Evolutionary conservation across 2,797 vertebrate genomes (phyloP), one percentile per base, ranked within the genome.

Genomic region (Cossypha dichroa): DNA sequence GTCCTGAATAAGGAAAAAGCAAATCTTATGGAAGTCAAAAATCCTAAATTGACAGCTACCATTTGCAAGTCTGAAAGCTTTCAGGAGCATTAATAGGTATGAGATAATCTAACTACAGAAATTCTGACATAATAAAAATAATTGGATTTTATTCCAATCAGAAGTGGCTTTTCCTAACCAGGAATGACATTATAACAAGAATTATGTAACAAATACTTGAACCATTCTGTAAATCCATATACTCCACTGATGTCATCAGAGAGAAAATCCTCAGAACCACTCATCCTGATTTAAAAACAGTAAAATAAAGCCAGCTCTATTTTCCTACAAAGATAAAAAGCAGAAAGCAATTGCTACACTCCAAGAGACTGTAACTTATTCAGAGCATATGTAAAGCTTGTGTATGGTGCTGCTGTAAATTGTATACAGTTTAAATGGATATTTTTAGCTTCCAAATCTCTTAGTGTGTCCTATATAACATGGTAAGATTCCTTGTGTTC

Each of bases 211-310:
- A 79, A 60, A 70, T 94, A 78, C 75, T 81, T 80, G 45, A 88
- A 76, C 38, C 9, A 3, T 94, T 94, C 68, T 87, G 63, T 88
- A 85, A 95, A 89, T 78, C 69, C 63, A 59, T 85, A 56, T 45
- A 83, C 8, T 88, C 41, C 5, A 45, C 51, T 94, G 86, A 90
- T 85, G 91, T 88, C 66, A 74, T 83, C 84, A 70, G 59, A 56
- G 16, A 80, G 48, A 90, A 96, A 93, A 92, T 94, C 90, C 85
- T 79, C 48, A 83, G 62, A 93, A 73, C 15, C 31, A 55, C 34
- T 96, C 66, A 93, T 87, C 58, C 75, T 56, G 33, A 80, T 93
- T 89, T 95, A 64, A 89, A 96, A 95, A 25, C 43, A 68, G n/a
- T 60, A 49, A 90, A 88, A 76, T 86, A 94, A 90, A 92, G 94